These are phyloP conservation scores for Coenonympha arcania DNA, from an alignment of 2,888 invertebrate genomes.

Conservation along the genomic window DNA sequence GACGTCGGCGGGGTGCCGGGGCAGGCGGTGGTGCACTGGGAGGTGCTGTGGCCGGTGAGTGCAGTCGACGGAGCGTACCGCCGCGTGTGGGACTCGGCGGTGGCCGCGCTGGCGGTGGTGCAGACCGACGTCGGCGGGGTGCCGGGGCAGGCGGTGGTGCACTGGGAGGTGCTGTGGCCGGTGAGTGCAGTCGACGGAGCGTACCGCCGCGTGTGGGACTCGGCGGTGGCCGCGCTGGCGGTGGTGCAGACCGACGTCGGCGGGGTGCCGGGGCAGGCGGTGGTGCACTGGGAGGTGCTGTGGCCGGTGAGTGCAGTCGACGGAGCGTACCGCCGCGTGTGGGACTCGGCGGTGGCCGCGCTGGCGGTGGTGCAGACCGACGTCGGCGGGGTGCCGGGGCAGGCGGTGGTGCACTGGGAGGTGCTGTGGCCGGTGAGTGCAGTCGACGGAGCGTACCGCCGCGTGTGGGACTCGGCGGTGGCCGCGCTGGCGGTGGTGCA, in stretches of 20 bases:
- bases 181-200: constrained; percentile 82
- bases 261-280: constrained; percentile 76
- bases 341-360: constrained; percentile 85
- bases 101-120: constrained; percentile 79
- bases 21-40: constrained; percentile 89
- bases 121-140: constrained; percentile 76
- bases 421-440: constrained; percentile 88
- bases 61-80: constrained; percentile 84
- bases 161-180: constrained; percentile 94
- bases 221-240: constrained; percentile 80
- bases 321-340: constrained; percentile 81
- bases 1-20: constrained; percentile 72
- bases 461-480: constrained; percentile 86
- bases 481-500: constrained; percentile 81
- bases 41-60: constrained; percentile 89
- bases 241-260: constrained; percentile 79
- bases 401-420: constrained; percentile 90
- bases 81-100: constrained; percentile 85
- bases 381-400: constrained; percentile 71
- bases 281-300: constrained; percentile 90
- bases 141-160: constrained; percentile 81
- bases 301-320: constrained; percentile 89
- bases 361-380: constrained; percentile 81
- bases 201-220: constrained; percentile 86
- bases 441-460: constrained; percentile 84